Conservation (phyloP, 2,113 vertebrate species). For the Boulengeromyrus knoepffleri region DNA sequence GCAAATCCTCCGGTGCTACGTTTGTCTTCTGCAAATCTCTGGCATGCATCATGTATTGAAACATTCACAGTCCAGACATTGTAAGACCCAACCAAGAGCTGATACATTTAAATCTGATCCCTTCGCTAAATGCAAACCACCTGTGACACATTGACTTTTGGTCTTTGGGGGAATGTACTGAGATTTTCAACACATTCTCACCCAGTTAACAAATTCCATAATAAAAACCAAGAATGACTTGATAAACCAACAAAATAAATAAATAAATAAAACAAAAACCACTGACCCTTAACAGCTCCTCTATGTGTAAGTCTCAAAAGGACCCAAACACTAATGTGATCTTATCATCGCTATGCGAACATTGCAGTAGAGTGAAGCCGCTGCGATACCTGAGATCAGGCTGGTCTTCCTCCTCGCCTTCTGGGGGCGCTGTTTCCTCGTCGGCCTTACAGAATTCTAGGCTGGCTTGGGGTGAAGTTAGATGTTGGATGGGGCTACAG, state of each 20-base stretch:
- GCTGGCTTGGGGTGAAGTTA: slow-evolving; percentile 51
- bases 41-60: neutral
- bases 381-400: slow-evolving; percentile 30
- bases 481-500: slow-evolving; percentile 50
- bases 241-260: neutral
- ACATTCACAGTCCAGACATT: neutral
- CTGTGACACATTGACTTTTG: neutral
- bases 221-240: neutral
- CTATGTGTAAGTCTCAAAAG: neutral
- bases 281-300: neutral
- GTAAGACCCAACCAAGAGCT: neutral
- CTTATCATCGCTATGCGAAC: neutral
- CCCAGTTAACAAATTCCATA: neutral
- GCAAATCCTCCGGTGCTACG: neutral
- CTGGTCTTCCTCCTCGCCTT: slow-evolving; percentile 31
- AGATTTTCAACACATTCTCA: neutral
- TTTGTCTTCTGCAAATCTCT: neutral
- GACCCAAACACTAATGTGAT: neutral
- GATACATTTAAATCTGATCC: neutral
- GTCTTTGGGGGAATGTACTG: neutral
- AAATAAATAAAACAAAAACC: too few relatives aligned
- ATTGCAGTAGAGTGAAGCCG: neutral
- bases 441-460: slow-evolving; percentile 49
- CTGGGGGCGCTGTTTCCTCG: slow-evolving; percentile 42
- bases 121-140: neutral